Evolutionary conservation across 2,888 invertebrate genomes (phyloP).

Genomic region (Halictus ligatus): DNA sequence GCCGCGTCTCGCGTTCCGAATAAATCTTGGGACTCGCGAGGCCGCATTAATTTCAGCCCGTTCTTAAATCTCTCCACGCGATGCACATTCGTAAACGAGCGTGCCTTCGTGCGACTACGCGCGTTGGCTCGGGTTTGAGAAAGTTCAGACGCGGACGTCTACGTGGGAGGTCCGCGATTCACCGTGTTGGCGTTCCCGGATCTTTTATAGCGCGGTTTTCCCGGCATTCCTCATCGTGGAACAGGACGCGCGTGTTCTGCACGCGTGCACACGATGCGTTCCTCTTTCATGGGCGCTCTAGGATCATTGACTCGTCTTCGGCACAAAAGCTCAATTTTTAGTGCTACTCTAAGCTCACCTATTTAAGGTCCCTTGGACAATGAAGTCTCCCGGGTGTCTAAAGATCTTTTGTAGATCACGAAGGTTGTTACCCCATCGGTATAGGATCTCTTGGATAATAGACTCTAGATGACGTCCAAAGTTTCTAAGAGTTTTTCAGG

Average conservation of each 20-base stretch:
- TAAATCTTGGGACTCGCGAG: constrained; percentile 1
- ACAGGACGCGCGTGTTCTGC: constrained; percentile 1
- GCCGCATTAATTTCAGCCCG: constrained; percentile 20
- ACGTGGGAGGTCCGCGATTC: constrained; percentile 69
- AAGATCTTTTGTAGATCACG: not conserved
- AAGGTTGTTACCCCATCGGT: not conserved
- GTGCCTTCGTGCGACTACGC: not conserved
- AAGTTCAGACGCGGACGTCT: constrained; percentile 49
- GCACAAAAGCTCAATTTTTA: not conserved
- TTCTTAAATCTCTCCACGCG: constrained; percentile 30
- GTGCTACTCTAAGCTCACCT: not conserved
- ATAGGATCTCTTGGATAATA: not conserved
- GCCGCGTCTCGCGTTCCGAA: constrained; percentile 4
- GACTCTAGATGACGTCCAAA: not conserved
- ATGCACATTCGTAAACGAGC: constrained; percentile 32
- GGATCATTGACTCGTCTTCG: not conserved
- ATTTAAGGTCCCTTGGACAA: not conserved
- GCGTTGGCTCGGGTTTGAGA: constrained; percentile 46
- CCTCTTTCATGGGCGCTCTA: not conserved
- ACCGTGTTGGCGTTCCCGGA: constrained; percentile 53
- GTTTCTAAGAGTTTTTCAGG: too few species aligned
- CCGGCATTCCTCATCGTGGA: constrained; percentile 56
- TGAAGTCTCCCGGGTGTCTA: not conserved
- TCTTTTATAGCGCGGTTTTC: constrained; percentile 73
- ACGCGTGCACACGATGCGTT: not conserved